Conservation (phyloP, 2,888 invertebrate species). For the Sympetrum striolatum region DNA sequence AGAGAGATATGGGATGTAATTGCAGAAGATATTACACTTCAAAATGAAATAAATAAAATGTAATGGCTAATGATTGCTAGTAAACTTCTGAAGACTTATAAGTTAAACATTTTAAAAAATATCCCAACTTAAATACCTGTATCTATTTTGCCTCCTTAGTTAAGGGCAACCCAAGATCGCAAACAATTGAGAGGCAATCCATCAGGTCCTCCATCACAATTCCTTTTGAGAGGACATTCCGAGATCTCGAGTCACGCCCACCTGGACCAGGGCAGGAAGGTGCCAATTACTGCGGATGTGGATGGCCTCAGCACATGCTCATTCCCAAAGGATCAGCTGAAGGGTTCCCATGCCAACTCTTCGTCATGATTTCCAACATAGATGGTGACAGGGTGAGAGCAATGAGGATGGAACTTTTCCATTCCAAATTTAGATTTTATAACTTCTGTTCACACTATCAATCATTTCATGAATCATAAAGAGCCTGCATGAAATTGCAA, state of each 20-base stretch:
- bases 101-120: no score
- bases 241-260: slow-evolving; percentile 71
- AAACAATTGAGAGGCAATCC: slow-evolving; percentile 71
- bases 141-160: slow-evolving; percentile 60
- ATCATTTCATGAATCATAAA: not conserved
- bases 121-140: not conserved
- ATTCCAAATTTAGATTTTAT: not conserved
- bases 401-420: slow-evolving; percentile 44
- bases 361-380: slow-evolving; percentile 57
- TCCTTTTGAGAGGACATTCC: slow-evolving; percentile 82
- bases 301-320: slow-evolving; percentile 68
- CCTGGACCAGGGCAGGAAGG: slow-evolving; percentile 63
- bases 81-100: no score
- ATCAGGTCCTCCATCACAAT: slow-evolving; percentile 80
- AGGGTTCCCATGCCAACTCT: slow-evolving; percentile 56
- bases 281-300: slow-evolving; percentile 86
- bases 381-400: slow-evolving; percentile 52
- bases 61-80: no score
- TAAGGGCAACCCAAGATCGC: slow-evolving; percentile 58
- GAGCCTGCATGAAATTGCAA: not conserved
- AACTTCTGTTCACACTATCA: not conserved
- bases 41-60: no score
- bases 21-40: no score
- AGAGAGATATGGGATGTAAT: no score
- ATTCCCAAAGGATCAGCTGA: slow-evolving; percentile 61